Evolutionary conservation across 2,113 vertebrate species (phyloP).

Genomic region (Actenoides hombroni): DNA sequence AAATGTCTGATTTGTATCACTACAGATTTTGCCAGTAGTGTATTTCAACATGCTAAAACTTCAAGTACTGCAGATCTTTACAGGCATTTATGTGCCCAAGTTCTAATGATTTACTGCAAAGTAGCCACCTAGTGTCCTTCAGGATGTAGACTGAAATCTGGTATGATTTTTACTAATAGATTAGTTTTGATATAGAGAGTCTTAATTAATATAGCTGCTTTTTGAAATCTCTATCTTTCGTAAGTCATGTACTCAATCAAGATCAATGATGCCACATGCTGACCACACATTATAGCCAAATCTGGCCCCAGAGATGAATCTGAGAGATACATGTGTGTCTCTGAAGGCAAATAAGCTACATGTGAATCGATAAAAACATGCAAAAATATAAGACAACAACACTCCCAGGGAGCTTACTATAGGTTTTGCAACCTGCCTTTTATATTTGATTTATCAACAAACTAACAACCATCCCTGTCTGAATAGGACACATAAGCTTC

Average conservation of each 20-base stretch:
- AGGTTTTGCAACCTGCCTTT: neutral
- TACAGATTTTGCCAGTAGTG: neutral
- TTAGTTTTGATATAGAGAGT: neutral
- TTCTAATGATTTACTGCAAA: neutral
- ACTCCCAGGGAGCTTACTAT: neutral
- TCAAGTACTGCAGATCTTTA: neutral
- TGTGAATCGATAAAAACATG: neutral
- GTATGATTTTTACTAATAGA: neutral
- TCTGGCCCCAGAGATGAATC: neutral
- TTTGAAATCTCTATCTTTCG: neutral
- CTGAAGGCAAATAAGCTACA: neutral
- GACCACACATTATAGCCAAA: neutral
- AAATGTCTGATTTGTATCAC: neutral
- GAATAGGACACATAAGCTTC: neutral
- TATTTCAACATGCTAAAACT: neutral
- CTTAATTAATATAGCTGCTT: neutral
- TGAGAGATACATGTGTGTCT: neutral
- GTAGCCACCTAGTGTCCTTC: neutral
- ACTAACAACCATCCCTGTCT: neutral
- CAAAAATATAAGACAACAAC: neutral
- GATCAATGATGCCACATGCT: rapidly evolving
- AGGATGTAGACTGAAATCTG: neutral
- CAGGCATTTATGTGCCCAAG: neutral
- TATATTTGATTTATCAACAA: neutral
- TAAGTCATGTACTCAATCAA: neutral